phyloP scores from a whole-genome alignment of 2,888 invertebrate species.

The Agonopterix heracliana region DNA sequence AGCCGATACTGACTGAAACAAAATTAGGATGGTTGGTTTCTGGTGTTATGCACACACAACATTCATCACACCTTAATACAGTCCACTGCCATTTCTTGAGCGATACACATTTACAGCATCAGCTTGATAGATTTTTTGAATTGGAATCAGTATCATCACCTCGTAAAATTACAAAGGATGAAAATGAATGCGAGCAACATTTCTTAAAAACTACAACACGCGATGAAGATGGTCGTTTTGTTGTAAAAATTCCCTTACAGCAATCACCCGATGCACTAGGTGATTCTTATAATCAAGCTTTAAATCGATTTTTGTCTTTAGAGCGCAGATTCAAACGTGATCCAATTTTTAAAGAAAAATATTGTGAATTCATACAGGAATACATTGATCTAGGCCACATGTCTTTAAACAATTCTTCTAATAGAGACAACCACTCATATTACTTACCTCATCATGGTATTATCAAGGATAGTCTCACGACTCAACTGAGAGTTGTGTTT shows the following conservation, averaged over 20 bases:
- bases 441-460: conserved; percentile 16
- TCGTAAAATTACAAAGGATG: no score
- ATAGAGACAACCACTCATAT: background rate
- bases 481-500: conserved; percentile 13
- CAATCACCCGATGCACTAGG: conserved; percentile 13
- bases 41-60: conserved; percentile 10
- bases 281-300: conserved; percentile 17
- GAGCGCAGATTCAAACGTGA: conserved; percentile 10
- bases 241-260: conserved; percentile 19
- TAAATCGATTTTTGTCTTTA: conserved; percentile 14
- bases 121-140: no score
- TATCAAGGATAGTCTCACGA: conserved; percentile 10
- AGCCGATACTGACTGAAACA: conserved; percentile 7
- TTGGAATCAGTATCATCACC: no score
- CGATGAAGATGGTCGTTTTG: conserved; percentile 14
- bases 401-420: background rate
- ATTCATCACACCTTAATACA: conserved; percentile 13
- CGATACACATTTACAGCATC: conserved; percentile 16
- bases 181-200: no score
- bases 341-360: conserved; percentile 6
- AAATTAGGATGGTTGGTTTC: conserved; percentile 9
- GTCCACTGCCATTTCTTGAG: conserved; percentile 1
- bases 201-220: conserved; percentile 15
- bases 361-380: conserved; percentile 13
- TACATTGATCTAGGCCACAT: conserved; percentile 14